phyloP scores from a whole-genome alignment of 1,140 invertebrate genomes.

The Bombus pascuorum region DNA sequence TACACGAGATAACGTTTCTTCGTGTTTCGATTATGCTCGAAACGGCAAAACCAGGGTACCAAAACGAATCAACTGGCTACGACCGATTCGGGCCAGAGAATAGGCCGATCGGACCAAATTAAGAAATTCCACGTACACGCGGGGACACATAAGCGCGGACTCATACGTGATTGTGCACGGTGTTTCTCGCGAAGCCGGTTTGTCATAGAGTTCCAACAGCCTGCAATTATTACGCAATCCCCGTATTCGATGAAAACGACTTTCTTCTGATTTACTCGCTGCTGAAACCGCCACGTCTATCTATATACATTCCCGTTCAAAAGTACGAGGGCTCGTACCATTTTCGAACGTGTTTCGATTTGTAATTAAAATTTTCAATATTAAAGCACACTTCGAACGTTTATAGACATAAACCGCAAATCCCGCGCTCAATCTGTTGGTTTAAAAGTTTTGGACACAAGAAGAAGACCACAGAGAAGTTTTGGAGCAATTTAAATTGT shows the following conservation, averaged over 20 bases:
- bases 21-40: not conserved
- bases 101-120: slow-evolving; percentile 66
- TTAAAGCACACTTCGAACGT: not conserved
- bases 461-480: no score
- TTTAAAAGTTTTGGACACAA: no score
- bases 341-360: not conserved
- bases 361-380: not conserved
- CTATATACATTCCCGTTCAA: not conserved
- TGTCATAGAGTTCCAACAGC: slow-evolving; percentile 47
- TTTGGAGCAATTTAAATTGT: no score
- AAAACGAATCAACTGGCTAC: not conserved
- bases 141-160: slow-evolving; percentile 11
- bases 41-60: slow-evolving; percentile 9
- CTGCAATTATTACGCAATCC: slow-evolving; percentile 62
- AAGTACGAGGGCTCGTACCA: not conserved
- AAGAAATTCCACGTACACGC: slow-evolving; percentile 55
- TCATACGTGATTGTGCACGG: slow-evolving; percentile 41
- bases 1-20: not conserved
- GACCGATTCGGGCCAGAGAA: slow-evolving; percentile 61
- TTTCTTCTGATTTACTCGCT: slow-evolving; percentile 55
- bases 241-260: slow-evolving; percentile 62
- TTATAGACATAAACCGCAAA: not conserved
- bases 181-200: slow-evolving; percentile 56
- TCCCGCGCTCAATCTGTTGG: no score
- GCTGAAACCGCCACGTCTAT: not conserved